Percentiles rank a stretch among this genome's conserved stretches.
Conservation (phyloP, 2,797 vertebrate genomes). For the Sebastes kiyomatsui region DNA sequence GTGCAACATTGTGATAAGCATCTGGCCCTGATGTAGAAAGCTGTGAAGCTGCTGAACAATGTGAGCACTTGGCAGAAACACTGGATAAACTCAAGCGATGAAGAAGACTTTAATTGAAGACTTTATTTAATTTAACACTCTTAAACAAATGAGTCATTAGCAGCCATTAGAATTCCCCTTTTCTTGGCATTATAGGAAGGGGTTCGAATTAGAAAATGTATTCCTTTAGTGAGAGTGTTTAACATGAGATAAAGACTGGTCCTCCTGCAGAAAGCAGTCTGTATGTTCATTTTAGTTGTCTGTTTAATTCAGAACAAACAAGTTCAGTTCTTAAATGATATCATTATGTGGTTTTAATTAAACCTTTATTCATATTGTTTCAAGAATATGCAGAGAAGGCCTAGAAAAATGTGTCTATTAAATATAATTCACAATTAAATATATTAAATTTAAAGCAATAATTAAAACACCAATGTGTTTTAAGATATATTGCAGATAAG, state of each 20-base stretch:
- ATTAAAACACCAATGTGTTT: background rate
- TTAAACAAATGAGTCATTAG: background rate
- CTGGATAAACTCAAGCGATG: background rate
- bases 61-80: conserved; percentile 9
- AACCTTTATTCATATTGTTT: background rate
- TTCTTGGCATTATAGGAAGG: background rate
- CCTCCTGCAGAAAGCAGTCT: background rate
- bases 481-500: background rate
- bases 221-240: background rate
- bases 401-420: background rate
- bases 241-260: conserved; percentile 5
- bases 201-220: background rate
- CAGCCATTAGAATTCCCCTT: background rate
- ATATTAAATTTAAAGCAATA: background rate
- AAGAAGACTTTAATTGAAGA: conserved; percentile 3
- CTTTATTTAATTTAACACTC: conserved; percentile 19
- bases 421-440: too few relatives aligned
- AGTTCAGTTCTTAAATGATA: background rate
- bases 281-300: background rate
- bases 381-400: background rate
- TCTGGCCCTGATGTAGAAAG: conserved; percentile 3
- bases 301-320: background rate
- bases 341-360: background rate
- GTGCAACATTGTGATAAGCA: background rate
- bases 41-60: background rate